Evolutionary conservation across 2,113 vertebrate species (phyloP).

Genomic region (Zonotrichia leucophrys): DNA sequence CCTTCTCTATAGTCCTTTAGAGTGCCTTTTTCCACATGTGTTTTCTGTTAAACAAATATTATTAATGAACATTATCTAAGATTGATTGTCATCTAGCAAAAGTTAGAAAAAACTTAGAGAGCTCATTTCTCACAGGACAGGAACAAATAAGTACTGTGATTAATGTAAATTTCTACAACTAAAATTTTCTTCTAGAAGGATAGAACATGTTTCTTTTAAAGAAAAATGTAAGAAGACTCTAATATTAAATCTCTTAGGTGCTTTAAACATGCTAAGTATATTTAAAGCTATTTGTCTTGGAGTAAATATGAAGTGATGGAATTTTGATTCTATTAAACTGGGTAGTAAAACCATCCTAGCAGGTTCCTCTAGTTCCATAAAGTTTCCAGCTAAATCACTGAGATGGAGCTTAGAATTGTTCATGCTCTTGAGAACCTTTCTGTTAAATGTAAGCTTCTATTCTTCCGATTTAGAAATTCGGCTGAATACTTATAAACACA

Average conservation of each 20-base stretch:
- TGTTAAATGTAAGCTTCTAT: neutral
- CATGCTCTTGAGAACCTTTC: neutral
- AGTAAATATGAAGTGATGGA: neutral
- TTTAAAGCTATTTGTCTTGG: neutral
- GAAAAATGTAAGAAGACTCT: neutral
- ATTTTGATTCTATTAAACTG: neutral
- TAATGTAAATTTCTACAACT: neutral
- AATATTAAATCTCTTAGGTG: neutral
- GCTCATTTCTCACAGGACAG: neutral
- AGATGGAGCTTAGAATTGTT: neutral
- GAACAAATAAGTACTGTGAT: neutral
- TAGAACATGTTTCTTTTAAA: neutral
- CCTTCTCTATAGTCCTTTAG: neutral
- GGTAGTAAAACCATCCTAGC: neutral
- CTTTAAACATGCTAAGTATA: neutral
- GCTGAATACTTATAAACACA: neutral
- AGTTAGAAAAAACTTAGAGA: neutral
- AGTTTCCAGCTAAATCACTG: neutral
- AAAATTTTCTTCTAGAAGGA: neutral
- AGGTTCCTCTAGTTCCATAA: neutral
- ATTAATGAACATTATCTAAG: neutral
- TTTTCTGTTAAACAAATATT: neutral
- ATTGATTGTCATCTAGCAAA: neutral
- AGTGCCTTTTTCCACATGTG: neutral
- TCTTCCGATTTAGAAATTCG: slow-evolving; percentile 10